Evolutionary conservation across 1,140 invertebrate genomes (phyloP).

Genomic region (Drosophila tani): DNA sequence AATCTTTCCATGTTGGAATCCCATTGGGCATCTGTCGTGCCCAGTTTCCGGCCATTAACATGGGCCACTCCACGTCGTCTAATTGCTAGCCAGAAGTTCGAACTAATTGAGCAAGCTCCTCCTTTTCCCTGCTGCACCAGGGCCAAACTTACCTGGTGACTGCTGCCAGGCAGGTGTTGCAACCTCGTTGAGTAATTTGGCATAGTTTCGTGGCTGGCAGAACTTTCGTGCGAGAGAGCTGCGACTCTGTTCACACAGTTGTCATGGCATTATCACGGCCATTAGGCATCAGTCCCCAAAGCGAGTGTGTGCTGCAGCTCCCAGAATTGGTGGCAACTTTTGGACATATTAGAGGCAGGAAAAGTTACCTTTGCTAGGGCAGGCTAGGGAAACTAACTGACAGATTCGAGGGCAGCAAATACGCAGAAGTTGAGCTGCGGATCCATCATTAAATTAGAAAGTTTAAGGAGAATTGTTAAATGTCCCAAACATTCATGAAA

Average conservation of each 20-base stretch:
- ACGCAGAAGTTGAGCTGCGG: background rate
- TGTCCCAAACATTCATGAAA: background rate
- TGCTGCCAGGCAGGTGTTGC: constrained; percentile 40
- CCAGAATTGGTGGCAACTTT: constrained; percentile 37
- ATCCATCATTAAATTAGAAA: constrained; percentile 18
- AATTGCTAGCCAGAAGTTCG: constrained; percentile 53
- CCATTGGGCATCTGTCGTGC: constrained; percentile 1
- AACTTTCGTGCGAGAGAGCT: constrained; percentile 39
- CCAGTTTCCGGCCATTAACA: constrained; percentile 42
- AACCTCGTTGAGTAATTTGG: constrained; percentile 48
- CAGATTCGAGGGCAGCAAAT: background rate
- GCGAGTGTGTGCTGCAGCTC: constrained; percentile 22
- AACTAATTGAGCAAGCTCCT: constrained; percentile 53
- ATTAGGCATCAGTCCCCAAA: constrained; percentile 41
- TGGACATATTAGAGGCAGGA: constrained; percentile 29
- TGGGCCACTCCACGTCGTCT: constrained; percentile 22
- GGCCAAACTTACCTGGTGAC: constrained; percentile 16
- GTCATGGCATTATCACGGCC: constrained; percentile 60
- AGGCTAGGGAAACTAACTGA: background rate
- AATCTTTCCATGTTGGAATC: background rate
- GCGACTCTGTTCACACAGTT: constrained; percentile 38
- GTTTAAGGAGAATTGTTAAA: background rate
- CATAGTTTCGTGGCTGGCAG: constrained; percentile 57
- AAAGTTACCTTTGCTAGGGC: constrained; percentile 15
- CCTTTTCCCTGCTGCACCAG: constrained; percentile 8